Evolutionary conservation across 2,888 invertebrate genomes (phyloP), one percentile per base, ranked within the genome.

Genomic region (Quadroppia sp.): DNA sequence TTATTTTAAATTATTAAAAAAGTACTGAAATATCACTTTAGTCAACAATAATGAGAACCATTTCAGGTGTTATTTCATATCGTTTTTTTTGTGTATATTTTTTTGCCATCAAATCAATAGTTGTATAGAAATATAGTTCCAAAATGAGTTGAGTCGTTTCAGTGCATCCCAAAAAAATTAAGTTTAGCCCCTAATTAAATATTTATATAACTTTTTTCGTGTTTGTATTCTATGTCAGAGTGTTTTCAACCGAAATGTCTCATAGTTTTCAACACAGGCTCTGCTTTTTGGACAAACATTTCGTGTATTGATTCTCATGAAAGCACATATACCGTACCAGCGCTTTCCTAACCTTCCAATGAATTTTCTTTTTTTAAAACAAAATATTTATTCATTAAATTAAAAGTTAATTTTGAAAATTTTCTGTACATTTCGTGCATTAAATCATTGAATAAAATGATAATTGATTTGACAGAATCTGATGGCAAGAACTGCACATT

Each of bases 401-500:
- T 53, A 53, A 53, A 50, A 53, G 53, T 25, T 53, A 23, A 25
- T 53, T 53, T 53, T 11, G 45, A 45, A 53, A 53, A 50, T 23
- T 50, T 23, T 50, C 23, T 25, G 23, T 23, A 20, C 20, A 50
- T n/a, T 53, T 11, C 25, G 53, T 23, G 53, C 53, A 13, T 23
- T 45, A n/a, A 53, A 53, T 53, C 53, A 53, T 2, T 45, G 53
- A 25, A 1, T 6, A 45, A 50, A 50, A 9, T 53, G 23, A 53
- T 53, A 53, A 53, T 53, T 53, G 53, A 53, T 53, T 53, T 53
- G 53, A 53, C 53, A 53, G 53, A 25, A 53, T 6, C 23, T 53
- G 25, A 6, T 9, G 6, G 15, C n/a, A 50, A 45, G 20, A 50
- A 50, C 50, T 36, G 9, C 36, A 7, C 36, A 36, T 36, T 36